A percentile compares a stretch with the other conserved stretches of the same genome.
phyloP scores from a whole-genome alignment of 2,113 vertebrate species.

The Orthonyx spaldingii region DNA sequence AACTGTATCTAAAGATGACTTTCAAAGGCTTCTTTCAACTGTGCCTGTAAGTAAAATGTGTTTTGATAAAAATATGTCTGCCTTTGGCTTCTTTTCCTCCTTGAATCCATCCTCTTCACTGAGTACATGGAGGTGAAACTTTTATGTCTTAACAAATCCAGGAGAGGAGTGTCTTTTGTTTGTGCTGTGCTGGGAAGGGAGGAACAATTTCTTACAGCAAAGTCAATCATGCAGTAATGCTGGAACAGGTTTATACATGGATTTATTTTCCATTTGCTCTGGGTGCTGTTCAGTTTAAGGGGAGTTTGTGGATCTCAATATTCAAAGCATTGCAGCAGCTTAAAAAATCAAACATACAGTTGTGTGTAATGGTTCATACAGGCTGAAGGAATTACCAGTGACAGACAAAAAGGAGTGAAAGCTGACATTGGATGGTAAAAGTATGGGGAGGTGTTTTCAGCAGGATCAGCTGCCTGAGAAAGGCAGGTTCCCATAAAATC shows the following conservation, averaged over 20 bases:
- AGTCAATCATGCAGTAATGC: background rate
- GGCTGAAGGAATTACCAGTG: background rate
- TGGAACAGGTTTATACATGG: background rate
- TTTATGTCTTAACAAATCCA: background rate
- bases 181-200: background rate
- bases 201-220: background rate
- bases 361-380: background rate
- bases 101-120: background rate
- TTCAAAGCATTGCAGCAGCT: background rate
- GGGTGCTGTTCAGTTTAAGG: background rate
- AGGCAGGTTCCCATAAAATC: background rate
- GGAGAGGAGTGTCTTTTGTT: background rate
- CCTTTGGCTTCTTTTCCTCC: background rate
- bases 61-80: background rate
- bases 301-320: background rate
- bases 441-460: background rate
- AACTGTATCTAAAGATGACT: constrained; percentile 94
- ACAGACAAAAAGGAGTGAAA: background rate
- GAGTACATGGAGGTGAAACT: background rate
- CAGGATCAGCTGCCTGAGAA: background rate
- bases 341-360: background rate
- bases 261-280: background rate
- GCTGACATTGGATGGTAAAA: background rate
- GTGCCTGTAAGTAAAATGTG: constrained; percentile 87
- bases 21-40: constrained; percentile 96